Percentiles rank a stretch among this genome's conserved stretches.
Conservation (phyloP, 2,888 invertebrate genomes). For the Andrena camellia region DNA sequence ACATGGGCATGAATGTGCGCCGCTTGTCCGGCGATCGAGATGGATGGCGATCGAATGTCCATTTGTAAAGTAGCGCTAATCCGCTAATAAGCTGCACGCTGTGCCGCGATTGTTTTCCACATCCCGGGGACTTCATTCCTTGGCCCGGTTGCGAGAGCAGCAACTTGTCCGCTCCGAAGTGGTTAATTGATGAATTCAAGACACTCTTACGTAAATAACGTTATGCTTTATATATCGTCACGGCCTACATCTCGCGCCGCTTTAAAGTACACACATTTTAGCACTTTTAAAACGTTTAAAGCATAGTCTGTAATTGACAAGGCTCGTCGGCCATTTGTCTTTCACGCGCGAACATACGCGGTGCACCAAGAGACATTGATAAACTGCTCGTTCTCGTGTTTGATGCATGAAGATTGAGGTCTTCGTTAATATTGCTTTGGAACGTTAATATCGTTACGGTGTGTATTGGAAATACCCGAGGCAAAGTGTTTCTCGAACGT, state of each 20-base stretch:
- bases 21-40: conserved; percentile 39
- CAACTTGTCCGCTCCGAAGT: not conserved
- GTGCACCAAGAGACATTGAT: too few relatives aligned
- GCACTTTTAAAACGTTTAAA: too few relatives aligned
- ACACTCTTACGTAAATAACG: conserved; percentile 24
- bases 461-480: not conserved
- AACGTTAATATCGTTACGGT: too few relatives aligned
- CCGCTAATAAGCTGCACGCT: conserved; percentile 54
- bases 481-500: not conserved
- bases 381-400: too few relatives aligned
- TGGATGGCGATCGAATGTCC: conserved; percentile 60
- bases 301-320: too few relatives aligned
- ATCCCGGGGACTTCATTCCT: conserved; percentile 11
- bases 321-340: too few relatives aligned
- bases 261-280: too few relatives aligned
- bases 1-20: conserved; percentile 67
- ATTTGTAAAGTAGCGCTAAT: conserved; percentile 55
- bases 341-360: too few relatives aligned
- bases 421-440: too few relatives aligned
- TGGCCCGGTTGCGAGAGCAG: not conserved
- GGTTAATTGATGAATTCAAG: conserved; percentile 14
- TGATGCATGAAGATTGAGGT: too few relatives aligned
- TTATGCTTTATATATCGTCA: not conserved
- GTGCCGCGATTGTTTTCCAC: conserved; percentile 51
- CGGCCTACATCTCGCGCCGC: not conserved